Conservation (phyloP, 2,797 vertebrate genomes). For the Tragelaphus oryx region DNA sequence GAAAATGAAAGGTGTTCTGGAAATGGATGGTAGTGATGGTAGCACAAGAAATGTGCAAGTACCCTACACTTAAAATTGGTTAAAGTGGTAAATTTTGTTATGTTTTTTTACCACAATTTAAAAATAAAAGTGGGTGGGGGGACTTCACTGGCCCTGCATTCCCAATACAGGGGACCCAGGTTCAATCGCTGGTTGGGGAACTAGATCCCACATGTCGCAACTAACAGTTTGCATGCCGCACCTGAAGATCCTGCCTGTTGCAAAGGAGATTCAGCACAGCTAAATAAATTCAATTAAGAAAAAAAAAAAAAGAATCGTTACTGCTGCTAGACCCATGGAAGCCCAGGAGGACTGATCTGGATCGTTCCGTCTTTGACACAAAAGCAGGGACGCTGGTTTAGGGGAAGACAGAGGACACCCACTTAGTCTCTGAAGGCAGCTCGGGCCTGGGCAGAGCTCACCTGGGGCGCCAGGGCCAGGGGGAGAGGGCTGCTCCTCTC, state of each 20-base stretch:
- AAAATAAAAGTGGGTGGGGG: neutral
- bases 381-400: neutral
- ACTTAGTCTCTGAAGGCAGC: neutral
- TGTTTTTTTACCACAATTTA: neutral
- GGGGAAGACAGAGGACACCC: too few species aligned
- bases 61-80: neutral
- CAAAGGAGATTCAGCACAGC: neutral
- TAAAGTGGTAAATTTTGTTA: neutral
- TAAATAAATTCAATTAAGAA: neutral
- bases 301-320: neutral
- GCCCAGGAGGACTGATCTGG: neutral
- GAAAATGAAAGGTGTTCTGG: neutral
- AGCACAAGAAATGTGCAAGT: neutral
- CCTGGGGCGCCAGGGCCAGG: conserved; percentile 45
- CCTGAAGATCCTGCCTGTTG: neutral
- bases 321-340: neutral
- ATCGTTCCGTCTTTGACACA: neutral
- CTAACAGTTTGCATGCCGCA: neutral
- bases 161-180: neutral
- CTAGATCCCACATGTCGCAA: neutral
- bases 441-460: conserved; percentile 9
- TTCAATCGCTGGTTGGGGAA: neutral
- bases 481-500: conserved; percentile 38
- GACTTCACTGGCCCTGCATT: neutral
- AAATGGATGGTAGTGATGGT: neutral